phyloP scores from a whole-genome alignment of 2,113 vertebrate species.

The Tiliqua scincoides region DNA sequence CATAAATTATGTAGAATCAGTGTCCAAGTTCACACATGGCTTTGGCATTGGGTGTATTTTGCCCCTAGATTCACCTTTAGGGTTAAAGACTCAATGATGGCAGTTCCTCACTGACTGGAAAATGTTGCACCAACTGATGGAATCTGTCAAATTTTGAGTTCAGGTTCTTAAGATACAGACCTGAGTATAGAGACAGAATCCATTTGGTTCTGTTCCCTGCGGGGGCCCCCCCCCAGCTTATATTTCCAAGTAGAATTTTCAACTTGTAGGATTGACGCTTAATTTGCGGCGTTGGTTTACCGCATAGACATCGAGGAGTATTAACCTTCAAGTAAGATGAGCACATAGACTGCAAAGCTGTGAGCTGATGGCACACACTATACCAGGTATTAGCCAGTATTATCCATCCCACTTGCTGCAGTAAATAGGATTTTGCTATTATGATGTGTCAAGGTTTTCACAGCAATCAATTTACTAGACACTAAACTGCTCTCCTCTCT shows the following conservation, averaged over 20 bases:
- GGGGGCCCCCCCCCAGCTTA: neutral
- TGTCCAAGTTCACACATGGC: neutral
- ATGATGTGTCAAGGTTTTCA: constrained; percentile 85
- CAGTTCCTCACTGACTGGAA: neutral
- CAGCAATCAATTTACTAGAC: constrained; percentile 83
- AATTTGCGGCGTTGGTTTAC: constrained; percentile 77
- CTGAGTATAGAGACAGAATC: constrained; percentile 39
- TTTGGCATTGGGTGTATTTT: no score
- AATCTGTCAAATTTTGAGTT: neutral
- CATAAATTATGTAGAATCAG: neutral
- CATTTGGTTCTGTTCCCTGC: constrained; percentile 47
- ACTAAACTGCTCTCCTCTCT: constrained; percentile 77
- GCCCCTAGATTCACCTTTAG: neutral
- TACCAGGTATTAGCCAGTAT: constrained; percentile 84
- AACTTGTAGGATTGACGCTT: constrained; percentile 68
- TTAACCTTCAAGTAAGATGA: constrained; percentile 82
- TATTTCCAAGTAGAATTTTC: constrained; percentile 70
- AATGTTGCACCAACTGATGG: neutral
- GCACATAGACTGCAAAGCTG: constrained; percentile 73
- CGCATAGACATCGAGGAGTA: constrained; percentile 77
- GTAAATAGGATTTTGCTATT: constrained; percentile 87
- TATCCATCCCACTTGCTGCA: constrained; percentile 79
- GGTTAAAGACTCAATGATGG: neutral
- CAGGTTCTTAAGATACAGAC: constrained; percentile 9
- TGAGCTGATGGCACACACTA: constrained; percentile 71